These are phyloP conservation scores for Steinernema khuongi DNA, from an alignment of 1,140 invertebrate species.

Conservation along the genomic window DNA sequence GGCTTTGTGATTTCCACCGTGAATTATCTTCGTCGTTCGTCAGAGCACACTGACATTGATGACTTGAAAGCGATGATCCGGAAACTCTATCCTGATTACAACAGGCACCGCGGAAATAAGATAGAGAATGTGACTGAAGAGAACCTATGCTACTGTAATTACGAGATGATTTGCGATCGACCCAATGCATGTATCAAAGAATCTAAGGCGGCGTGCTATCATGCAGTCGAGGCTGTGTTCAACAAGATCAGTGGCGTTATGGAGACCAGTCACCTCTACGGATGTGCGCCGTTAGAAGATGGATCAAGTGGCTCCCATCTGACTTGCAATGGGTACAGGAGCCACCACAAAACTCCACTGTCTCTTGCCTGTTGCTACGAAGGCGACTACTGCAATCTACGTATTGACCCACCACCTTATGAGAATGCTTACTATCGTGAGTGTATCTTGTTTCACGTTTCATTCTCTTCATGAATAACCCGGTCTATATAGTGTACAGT, in stretches of 20 bases:
- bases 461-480: neutral
- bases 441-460: too few species aligned
- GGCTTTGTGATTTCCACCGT: neutral
- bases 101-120: neutral
- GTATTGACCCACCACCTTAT: conserved; percentile 43
- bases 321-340: conserved; percentile 31
- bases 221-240: conserved; percentile 35
- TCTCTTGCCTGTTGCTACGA: conserved; percentile 48
- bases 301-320: conserved; percentile 31
- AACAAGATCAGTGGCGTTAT: conserved; percentile 24
- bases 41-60: neutral
- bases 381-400: conserved; percentile 48
- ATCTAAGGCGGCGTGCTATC: conserved; percentile 30
- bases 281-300: conserved; percentile 31
- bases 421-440: conserved; percentile 20
- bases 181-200: conserved; percentile 31
- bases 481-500: neutral
- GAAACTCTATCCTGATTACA: neutral
- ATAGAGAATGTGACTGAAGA: neutral
- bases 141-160: conserved; percentile 1
- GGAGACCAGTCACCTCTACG: conserved; percentile 33
- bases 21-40: neutral
- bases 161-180: conserved; percentile 24
- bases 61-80: neutral
- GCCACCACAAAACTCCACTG: conserved; percentile 24